Base-by-base conservation (phyloP, 2,888 invertebrate species). In the Gastracanthus pulcherrimus region DNA sequence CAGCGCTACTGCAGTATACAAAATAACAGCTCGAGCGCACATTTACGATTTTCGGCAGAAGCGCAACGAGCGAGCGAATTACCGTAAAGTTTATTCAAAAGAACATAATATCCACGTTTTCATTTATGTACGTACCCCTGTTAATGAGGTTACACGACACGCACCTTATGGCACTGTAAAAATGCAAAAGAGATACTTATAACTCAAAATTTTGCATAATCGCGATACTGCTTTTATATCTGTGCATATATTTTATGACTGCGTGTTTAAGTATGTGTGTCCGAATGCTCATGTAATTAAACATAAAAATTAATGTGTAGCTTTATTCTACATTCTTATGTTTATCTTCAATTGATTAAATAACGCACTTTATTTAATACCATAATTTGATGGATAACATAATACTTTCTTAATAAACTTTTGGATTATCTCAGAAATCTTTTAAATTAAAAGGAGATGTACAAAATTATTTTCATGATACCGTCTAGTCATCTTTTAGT, bases 181-280 rank as follows among this genome's bases (percentile, higher is more conserved):
- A 72, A 72, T 62, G 71, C 51, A 66, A 70, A 78, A 41, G 23
- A 72, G 78, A 72, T 34, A 64, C 77, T 77, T 76, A 38, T 36
- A 19, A 11, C n/a, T 11, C 41, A 19, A 16, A 71, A 48, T 38
- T 79, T 70, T 80, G 41, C 80, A 76, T 70, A 76, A 75, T 51
- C 38, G 41, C 38, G 45, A 31, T 36, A 4, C 36, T 31, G 58
- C 41, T 29, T 69, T 76, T 45, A 51, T 36, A 62, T 48, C 36
- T 16, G 31, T 13, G 26, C 70, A 16, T 34, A n/a, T n/a, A 41
- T 45, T 66, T 41, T 26, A 41, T 23, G 29, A 29, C n/a, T 66
- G 4, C 9, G 62, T 34, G 36, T 2, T 11, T 9, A 19, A 9
- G 19, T 19, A 19, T 36, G 19, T 31, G 19, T n/a, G 34, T 3